Percentiles rank a stretch among this genome's conserved stretches.
Conservation (phyloP, 2,113 vertebrate species). For the Mus musculus region GRCm39 chr17:51302501-51303000, state of each 20-base stretch:
- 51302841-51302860: background rate
- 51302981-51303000: background rate
- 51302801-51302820: background rate
- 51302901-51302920: no score
- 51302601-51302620: background rate
- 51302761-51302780: background rate
- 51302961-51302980: background rate
- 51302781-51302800: background rate
- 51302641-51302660: background rate
- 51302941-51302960: background rate
- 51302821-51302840: background rate
- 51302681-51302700: background rate
- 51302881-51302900: background rate
- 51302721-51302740: background rate
- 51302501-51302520: background rate
- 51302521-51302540: background rate
- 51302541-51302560: background rate
- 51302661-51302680: background rate
- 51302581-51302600: background rate
- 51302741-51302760: background rate
- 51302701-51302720: background rate
- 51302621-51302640: background rate
- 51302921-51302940: background rate
- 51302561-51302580: background rate
- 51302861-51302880: background rate